Percentiles rank a stretch among this genome's conserved stretches.
Evolutionary conservation across 2,888 invertebrate species (phyloP).

Genomic region (Hypomecis punctinalis): DNA sequence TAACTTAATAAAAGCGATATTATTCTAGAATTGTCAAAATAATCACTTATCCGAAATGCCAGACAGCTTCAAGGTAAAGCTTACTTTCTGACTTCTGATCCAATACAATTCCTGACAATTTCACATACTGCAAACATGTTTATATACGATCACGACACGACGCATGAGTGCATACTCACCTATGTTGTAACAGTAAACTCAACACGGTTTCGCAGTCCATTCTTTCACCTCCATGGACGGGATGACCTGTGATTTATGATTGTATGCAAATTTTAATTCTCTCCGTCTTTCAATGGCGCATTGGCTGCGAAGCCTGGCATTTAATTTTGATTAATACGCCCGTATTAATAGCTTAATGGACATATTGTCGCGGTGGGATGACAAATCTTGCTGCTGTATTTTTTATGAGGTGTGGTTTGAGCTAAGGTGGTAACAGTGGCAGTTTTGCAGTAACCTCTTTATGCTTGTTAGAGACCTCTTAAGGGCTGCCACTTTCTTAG

Average conservation of each 20-base stretch:
- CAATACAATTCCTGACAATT: too few relatives aligned
- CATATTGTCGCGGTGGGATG: slow-evolving; percentile 23
- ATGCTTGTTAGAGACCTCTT: too few relatives aligned
- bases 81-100: too few relatives aligned
- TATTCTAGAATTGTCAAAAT: too few relatives aligned
- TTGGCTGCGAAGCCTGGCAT: slow-evolving; percentile 22
- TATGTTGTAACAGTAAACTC: neutral
- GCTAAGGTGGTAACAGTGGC: neutral
- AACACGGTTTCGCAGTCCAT: neutral
- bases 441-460: too few relatives aligned
- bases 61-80: too few relatives aligned
- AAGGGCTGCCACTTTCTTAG: too few relatives aligned
- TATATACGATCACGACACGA: too few relatives aligned
- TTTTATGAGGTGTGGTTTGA: neutral
- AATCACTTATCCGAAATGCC: too few relatives aligned
- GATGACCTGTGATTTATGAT: slow-evolving; percentile 43
- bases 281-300: slow-evolving; percentile 33
- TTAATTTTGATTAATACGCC: slow-evolving; percentile 36
- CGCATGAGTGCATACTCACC: neutral
- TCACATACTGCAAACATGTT: too few relatives aligned
- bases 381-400: neutral
- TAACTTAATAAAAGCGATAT: too few relatives aligned
- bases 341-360: slow-evolving; percentile 26
- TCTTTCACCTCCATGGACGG: neutral
- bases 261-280: slow-evolving; percentile 49